phyloP scores from a whole-genome alignment of 1,140 invertebrate genomes.

The Pantala flavescens region DNA sequence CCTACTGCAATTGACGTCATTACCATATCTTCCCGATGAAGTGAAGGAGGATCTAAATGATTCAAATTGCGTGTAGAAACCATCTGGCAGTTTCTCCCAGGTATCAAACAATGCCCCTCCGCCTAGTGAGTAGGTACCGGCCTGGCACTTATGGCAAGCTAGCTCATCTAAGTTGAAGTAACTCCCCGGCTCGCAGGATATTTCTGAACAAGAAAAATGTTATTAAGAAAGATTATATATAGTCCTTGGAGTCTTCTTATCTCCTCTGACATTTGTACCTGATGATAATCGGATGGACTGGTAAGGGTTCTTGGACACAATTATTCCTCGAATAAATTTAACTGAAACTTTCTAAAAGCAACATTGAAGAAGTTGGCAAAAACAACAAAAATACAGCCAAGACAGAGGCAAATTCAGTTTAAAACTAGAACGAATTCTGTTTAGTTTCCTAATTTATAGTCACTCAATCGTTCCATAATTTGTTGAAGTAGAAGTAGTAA shows the following conservation, averaged over 20 bases:
- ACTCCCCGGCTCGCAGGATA: constrained; percentile 39
- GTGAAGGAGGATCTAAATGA: constrained; percentile 33
- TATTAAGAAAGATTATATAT: not conserved
- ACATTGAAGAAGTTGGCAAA: too few relatives aligned
- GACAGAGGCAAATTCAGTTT: too few relatives aligned
- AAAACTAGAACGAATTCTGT: too few relatives aligned
- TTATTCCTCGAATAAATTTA: not conserved
- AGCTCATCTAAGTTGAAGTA: constrained; percentile 37
- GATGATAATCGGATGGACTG: not conserved
- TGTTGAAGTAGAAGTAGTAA: too few relatives aligned
- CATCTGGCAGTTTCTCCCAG: constrained; percentile 38
- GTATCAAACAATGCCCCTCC: constrained; percentile 40
- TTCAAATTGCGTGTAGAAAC: constrained; percentile 37
- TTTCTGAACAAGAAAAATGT: constrained; percentile 29
- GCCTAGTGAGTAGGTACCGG: constrained; percentile 44
- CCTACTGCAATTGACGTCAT: constrained; percentile 30
- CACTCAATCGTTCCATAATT: too few relatives aligned
- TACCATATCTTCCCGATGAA: constrained; percentile 25
- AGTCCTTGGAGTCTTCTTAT: not conserved
- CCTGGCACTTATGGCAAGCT: constrained; percentile 38
- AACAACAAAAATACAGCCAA: too few relatives aligned
- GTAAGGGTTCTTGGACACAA: not conserved
- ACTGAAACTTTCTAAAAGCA: too few relatives aligned
- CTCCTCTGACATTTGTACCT: not conserved
- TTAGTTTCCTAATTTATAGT: too few relatives aligned